phyloP scores from a whole-genome alignment of 2,888 invertebrate genomes.

The Clunio marinus region DNA sequence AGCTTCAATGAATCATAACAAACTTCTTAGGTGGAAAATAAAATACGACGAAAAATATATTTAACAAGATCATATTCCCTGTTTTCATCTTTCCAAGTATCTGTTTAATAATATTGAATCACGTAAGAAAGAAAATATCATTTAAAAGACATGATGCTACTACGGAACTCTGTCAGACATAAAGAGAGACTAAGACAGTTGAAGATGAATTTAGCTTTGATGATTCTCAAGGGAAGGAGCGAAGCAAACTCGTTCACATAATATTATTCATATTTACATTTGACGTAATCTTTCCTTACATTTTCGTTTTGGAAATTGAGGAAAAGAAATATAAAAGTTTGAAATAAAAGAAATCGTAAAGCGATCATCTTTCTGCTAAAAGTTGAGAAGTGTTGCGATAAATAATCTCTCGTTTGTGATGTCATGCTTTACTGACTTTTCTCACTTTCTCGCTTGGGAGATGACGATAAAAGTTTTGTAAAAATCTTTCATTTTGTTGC shows the following conservation, averaged over 20 bases:
- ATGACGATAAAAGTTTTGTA: too few relatives aligned
- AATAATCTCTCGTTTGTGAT: too few relatives aligned
- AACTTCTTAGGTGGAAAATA: neutral
- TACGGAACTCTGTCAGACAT: slow-evolving; percentile 2
- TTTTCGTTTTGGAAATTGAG: too few relatives aligned
- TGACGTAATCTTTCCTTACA: slow-evolving; percentile 11
- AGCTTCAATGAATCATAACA: neutral
- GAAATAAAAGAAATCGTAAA: too few relatives aligned
- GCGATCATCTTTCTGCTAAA: too few relatives aligned
- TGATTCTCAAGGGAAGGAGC: neutral
- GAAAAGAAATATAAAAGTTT: too few relatives aligned
- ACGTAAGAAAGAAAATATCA: neutral
- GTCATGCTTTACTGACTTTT: too few relatives aligned
- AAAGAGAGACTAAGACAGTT: slow-evolving; percentile 16
- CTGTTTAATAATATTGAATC: slow-evolving; percentile 10
- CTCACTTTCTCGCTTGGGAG: too few relatives aligned
- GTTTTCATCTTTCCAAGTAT: neutral
- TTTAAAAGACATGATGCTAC: neutral
- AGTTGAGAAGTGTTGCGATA: too few relatives aligned
- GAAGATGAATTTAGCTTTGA: neutral
- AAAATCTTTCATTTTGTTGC: too few relatives aligned
- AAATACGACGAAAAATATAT: neutral
- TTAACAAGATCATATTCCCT: neutral
- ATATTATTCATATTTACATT: neutral
- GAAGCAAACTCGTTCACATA: neutral